phyloP scores from a whole-genome alignment of 1,140 invertebrate species.

The Tetragonula clypearis region DNA sequence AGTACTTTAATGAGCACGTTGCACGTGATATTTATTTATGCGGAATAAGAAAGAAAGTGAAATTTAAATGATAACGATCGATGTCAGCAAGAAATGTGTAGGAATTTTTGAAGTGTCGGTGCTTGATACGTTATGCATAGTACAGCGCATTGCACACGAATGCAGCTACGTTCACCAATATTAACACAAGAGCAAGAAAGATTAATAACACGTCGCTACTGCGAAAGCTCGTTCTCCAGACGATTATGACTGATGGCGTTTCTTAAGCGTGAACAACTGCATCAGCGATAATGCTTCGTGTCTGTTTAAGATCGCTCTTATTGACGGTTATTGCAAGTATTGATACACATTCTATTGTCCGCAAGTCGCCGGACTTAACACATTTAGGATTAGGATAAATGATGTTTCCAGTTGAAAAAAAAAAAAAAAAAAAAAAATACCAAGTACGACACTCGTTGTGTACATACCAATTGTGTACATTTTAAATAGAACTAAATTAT shows the following conservation, averaged over 20 bases:
- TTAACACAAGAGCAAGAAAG: background rate
- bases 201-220: constrained; percentile 24
- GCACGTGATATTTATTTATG: background rate
- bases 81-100: background rate
- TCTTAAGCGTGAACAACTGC: constrained; percentile 13
- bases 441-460: too few relatives aligned
- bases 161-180: background rate
- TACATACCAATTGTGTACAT: too few relatives aligned
- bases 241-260: constrained; percentile 9
- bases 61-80: background rate
- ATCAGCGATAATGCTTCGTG: constrained; percentile 9
- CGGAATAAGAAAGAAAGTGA: background rate
- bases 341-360: background rate
- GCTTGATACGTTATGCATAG: background rate
- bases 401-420: too few relatives aligned
- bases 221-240: background rate
- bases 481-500: too few relatives aligned
- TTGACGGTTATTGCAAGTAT: constrained; percentile 1
- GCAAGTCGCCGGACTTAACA: background rate
- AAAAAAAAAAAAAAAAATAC: too few relatives aligned
- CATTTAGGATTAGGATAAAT: too few relatives aligned
- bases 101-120: background rate
- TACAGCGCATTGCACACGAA: background rate
- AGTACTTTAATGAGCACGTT: too few relatives aligned
- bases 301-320: constrained; percentile 16